A percentile compares a stretch with the other conserved stretches of the same genome.
phyloP scores from a whole-genome alignment of 2,888 invertebrate genomes.

The Apamea crenata region DNA sequence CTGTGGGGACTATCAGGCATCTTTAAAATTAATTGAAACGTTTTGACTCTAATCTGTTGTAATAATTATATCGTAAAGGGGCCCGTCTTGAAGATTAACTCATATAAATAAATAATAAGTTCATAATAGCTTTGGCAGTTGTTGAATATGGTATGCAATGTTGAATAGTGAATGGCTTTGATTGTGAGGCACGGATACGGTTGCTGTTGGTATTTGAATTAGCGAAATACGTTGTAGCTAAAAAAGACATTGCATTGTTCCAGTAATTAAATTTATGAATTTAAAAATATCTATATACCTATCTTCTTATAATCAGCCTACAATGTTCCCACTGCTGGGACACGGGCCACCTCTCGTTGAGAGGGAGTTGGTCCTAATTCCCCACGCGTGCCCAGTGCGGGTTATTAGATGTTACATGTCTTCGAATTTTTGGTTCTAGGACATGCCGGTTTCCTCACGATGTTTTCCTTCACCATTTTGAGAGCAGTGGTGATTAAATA shows the following conservation, averaged over 20 bases:
- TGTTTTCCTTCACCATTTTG: not conserved
- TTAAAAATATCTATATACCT: too few relatives aligned
- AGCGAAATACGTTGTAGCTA: not conserved
- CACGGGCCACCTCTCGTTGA: too few relatives aligned
- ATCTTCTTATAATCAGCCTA: too few relatives aligned
- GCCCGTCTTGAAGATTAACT: conserved; percentile 68
- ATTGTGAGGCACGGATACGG: conserved; percentile 13
- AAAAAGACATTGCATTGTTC: not conserved
- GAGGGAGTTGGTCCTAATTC: too few relatives aligned
- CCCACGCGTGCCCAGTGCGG: too few relatives aligned
- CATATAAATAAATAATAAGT: conserved; percentile 71
- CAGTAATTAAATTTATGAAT: not conserved
- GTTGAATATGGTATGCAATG: conserved; percentile 50
- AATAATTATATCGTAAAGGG: conserved; percentile 70
- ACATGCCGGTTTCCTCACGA: too few relatives aligned
- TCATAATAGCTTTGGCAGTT: conserved; percentile 62
- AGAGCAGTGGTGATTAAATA: not conserved
- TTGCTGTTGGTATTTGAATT: conserved; percentile 1
- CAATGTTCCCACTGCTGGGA: too few relatives aligned
- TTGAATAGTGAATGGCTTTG: conserved; percentile 49
- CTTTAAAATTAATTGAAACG: conserved; percentile 78
- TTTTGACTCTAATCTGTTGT: conserved; percentile 73
- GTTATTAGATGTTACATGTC: too few relatives aligned
- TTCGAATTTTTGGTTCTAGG: too few relatives aligned
- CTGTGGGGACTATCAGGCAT: conserved; percentile 74